These are phyloP conservation scores for Actinia tenebrosa DNA, from an alignment of 64 coral and sea anemone genomes.

Conservation along the genomic window DNA sequence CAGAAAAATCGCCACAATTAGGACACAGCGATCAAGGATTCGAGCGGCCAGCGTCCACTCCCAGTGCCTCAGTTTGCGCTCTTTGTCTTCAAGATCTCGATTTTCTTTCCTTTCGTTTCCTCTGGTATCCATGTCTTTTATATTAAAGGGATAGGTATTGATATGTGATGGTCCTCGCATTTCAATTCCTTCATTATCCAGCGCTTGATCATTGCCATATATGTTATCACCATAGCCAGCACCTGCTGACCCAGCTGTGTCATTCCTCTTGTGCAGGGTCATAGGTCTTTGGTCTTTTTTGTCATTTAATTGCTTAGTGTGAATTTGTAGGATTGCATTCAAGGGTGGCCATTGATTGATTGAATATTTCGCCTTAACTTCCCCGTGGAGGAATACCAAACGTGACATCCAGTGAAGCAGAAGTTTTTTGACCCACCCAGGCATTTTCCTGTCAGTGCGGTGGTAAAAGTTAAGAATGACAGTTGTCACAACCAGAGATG, in stretches of 20 bases:
- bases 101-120: slow-evolving; percentile 32
- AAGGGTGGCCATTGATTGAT: background rate
- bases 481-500: slow-evolving; percentile 63
- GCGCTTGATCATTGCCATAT: background rate
- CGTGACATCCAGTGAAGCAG: slow-evolving; percentile 63
- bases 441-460: slow-evolving; percentile 82
- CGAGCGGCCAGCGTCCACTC: slow-evolving; percentile 82
- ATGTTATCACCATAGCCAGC: background rate
- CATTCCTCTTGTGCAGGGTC: background rate
- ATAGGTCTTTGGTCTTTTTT: background rate
- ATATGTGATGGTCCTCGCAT: background rate
- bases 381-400: slow-evolving; percentile 49
- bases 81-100: slow-evolving; percentile 41
- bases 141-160: slow-evolving; percentile 1
- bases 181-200: background rate
- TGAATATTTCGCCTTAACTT: slow-evolving; percentile 14
- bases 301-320: background rate
- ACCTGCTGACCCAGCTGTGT: background rate
- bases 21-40: slow-evolving; percentile 81
- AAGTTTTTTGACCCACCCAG: slow-evolving; percentile 46
- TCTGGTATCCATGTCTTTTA: slow-evolving; percentile 21
- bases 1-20: slow-evolving; percentile 47
- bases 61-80: slow-evolving; percentile 58
- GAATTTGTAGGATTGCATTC: background rate
- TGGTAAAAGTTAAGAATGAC: slow-evolving; percentile 85